Evolutionary conservation across 2,797 vertebrate genomes (phyloP).

Genomic region (Mormyrus proboscirostris): DNA sequence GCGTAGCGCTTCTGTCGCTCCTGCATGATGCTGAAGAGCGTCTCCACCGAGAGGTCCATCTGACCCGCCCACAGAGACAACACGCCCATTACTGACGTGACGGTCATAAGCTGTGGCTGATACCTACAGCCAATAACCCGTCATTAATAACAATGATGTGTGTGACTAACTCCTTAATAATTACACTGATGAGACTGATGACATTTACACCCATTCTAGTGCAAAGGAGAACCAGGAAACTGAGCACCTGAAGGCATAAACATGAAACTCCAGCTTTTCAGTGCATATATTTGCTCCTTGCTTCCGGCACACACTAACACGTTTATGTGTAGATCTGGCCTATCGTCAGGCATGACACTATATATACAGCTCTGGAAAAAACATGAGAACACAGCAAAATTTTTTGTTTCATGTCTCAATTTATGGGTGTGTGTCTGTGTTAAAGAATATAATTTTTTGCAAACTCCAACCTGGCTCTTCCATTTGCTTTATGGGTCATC

Average conservation of each 20-base stretch:
- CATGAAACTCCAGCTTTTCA: not conserved
- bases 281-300: not conserved
- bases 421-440: not conserved
- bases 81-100: constrained; percentile 3
- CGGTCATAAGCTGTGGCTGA: not conserved
- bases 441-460: not conserved
- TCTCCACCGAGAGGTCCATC: constrained; percentile 94
- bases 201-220: not conserved
- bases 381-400: not conserved
- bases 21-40: constrained; percentile 93
- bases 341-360: not conserved
- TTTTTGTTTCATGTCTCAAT: not conserved
- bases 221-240: not conserved
- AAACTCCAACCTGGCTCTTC: not conserved
- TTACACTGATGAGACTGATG: not conserved
- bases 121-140: not conserved
- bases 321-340: not conserved
- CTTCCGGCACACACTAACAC: not conserved
- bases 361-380: not conserved
- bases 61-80: constrained; percentile 37
- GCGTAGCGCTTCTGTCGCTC: constrained; percentile 96
- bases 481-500: not conserved
- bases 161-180: not conserved
- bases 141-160: not conserved
- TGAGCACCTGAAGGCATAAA: not conserved